These are phyloP conservation scores for Accipiter cooperii DNA, from an alignment of 2,113 vertebrate genomes.

Conservation along the genomic window DNA sequence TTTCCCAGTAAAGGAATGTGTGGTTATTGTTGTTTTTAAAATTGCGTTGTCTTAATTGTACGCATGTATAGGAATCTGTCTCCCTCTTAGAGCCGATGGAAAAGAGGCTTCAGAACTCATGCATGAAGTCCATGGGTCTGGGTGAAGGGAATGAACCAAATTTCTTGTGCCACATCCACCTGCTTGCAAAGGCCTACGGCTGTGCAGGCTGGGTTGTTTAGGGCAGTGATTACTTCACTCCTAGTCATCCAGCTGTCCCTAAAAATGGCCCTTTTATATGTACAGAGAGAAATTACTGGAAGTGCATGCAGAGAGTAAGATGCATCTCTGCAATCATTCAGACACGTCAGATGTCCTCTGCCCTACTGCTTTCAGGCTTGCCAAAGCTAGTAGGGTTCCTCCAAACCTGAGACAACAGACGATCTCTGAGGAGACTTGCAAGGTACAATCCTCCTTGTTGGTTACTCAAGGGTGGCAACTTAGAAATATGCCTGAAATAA, in stretches of 20 bases:
- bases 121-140: background rate
- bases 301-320: background rate
- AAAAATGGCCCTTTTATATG: background rate
- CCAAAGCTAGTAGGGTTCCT: background rate
- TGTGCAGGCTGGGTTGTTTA: background rate
- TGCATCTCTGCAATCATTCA: accelerated
- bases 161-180: background rate
- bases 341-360: background rate
- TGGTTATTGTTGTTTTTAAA: background rate
- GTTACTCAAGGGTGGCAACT: accelerated
- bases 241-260: background rate
- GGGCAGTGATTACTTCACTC: background rate
- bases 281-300: background rate
- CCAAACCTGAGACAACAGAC: background rate
- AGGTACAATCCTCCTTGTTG: background rate
- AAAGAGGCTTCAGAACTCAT: background rate
- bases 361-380: too few species aligned
- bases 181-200: background rate
- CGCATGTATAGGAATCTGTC: background rate
- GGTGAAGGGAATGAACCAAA: background rate
- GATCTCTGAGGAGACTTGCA: background rate
- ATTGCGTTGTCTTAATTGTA: background rate
- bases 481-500: background rate
- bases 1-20: background rate
- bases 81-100: background rate